Evolutionary conservation across 2,797 vertebrate genomes (phyloP).

Genomic region (Sphaeramia orbicularis): DNA sequence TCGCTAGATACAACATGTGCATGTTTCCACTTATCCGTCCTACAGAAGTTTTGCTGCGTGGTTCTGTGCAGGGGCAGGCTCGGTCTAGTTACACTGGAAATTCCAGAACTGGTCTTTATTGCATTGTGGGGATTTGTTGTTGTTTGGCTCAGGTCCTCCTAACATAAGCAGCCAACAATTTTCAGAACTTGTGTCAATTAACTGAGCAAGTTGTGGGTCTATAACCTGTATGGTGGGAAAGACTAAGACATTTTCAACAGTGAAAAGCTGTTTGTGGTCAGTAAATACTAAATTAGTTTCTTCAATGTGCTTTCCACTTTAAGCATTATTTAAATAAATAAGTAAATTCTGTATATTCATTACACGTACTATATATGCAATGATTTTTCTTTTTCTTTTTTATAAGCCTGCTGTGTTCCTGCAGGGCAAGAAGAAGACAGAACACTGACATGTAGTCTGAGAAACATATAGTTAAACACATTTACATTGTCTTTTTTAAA

Average conservation of each 20-base stretch:
- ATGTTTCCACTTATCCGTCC: slow-evolving; percentile 63
- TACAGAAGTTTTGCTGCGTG: slow-evolving; percentile 8
- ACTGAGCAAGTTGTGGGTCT: neutral
- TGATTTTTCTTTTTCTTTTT: slow-evolving; percentile 14
- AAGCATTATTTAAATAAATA: neutral
- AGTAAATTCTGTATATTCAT: neutral
- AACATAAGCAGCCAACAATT: slow-evolving; percentile 7
- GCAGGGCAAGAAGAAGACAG: neutral
- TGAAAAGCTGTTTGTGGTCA: neutral
- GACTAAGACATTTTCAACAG: neutral
- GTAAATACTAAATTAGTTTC: neutral
- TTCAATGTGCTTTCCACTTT: slow-evolving; percentile 4
- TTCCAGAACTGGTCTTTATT: slow-evolving; percentile 32
- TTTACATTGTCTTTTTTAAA: slow-evolving; percentile 6
- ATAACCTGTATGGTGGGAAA: neutral
- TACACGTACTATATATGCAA: neutral
- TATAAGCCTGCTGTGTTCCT: slow-evolving; percentile 10
- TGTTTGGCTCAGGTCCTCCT: neutral
- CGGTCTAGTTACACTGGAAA: slow-evolving; percentile 41
- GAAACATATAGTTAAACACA: slow-evolving; percentile 22
- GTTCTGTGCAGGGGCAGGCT: slow-evolving; percentile 16
- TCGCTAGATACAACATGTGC: slow-evolving; percentile 44
- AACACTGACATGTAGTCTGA: slow-evolving; percentile 24
- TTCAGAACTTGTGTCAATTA: neutral
- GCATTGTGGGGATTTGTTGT: slow-evolving; percentile 17